These are phyloP conservation scores for Bungarus multicinctus DNA, from an alignment of 2,113 vertebrate genomes.

Conservation along the genomic window DNA sequence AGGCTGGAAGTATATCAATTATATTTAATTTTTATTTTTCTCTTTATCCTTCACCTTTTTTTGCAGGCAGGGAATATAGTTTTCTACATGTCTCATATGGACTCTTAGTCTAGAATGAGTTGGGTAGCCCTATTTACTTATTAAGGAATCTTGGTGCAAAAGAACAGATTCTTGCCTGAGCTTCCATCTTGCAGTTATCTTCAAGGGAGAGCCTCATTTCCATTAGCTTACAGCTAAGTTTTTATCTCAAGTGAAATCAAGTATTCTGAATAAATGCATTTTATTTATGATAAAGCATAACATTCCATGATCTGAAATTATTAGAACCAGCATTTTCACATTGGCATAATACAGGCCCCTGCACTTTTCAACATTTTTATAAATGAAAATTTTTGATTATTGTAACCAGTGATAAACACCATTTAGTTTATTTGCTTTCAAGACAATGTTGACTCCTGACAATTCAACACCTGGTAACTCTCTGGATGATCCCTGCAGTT, in stretches of 20 bases:
- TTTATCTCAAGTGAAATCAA: not conserved
- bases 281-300: not conserved
- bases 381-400: not conserved
- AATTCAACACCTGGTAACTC: not conserved
- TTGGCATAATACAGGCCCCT: not conserved
- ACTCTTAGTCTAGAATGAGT: not conserved
- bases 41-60: not conserved
- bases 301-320: not conserved
- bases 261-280: not conserved
- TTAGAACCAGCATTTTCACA: not conserved
- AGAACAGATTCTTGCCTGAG: not conserved
- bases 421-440: not conserved
- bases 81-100: not conserved
- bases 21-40: not conserved
- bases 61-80: not conserved
- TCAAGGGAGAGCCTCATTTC: not conserved
- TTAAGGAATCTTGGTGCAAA: not conserved
- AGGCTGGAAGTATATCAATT: not conserved
- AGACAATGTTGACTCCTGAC: not conserved
- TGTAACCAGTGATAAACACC: not conserved
- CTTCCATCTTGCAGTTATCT: not conserved
- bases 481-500: not conserved
- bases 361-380: not conserved
- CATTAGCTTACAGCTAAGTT: not conserved
- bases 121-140: not conserved